Evolutionary conservation across 2,797 vertebrate genomes (phyloP), one percentile per base, ranked within the genome.

Genomic region (Erethizon dorsatum): DNA sequence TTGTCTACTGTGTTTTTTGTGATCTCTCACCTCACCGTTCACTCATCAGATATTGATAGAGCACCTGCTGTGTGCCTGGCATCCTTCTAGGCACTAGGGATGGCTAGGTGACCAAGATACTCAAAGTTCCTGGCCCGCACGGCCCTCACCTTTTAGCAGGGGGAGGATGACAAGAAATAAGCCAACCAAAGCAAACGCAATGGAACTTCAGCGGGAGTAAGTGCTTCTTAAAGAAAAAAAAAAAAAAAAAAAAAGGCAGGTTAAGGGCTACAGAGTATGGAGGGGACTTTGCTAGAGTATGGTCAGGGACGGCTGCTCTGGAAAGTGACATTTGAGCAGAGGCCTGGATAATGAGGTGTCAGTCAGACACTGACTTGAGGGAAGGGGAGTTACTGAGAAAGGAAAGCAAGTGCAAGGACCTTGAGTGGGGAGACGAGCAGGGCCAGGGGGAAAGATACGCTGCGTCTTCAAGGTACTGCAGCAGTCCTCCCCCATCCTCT

Each of bases 391-490:
- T 9, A 5, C 9, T 18, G 37, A 77, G 79, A 63, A 86, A 77
- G 75, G 57, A 77, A 4, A 56, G 7, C 67, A 45, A 3, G 24
- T 37, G 1, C 15, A 3, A 83, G 71, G 65, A 50, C 41, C 54
- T n/a, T 4, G 56, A 13, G 8, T 3, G 10, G 78, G 45, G 56
- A 56, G 7, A 67, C 1, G 52, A 17, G 5, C 33, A 52, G n/a
- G 59, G 50, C 28, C 22, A 9, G 20, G 31, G 33, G 50, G 17
- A 15, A 47, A 12, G 80, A 18, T 22, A 18, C 26, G 17, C 73
- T 6, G 1, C 26, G 41, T 33, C 26, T 45, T 59, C 47, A 50
- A 1, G 0, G 0, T 6, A 20, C 61, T 0, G 7, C 22, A 45
- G 91, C 47, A 1, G 0, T 65, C 69, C 56, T 71, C 13, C 6